Evolutionary conservation across 2,113 vertebrate genomes (phyloP).

Genomic region (rat (Rattus norvegicus)): DNA sequence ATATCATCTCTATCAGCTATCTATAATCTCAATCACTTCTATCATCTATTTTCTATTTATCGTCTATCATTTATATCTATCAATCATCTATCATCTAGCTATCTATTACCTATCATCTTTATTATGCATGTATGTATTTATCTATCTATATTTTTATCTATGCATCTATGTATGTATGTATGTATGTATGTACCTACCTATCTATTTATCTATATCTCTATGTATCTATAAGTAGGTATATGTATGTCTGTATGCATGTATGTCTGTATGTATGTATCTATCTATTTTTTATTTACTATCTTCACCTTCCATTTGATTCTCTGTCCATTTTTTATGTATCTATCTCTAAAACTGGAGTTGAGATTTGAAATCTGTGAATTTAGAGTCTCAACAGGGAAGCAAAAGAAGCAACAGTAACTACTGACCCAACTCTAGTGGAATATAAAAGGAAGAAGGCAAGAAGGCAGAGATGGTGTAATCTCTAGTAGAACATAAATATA

Average conservation of each 20-base stretch:
- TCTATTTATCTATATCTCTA: not conserved
- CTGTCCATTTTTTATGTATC: not conserved
- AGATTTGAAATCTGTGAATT: conserved; percentile 32
- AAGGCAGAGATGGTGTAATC: not conserved
- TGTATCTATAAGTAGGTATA: not conserved
- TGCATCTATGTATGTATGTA: not conserved
- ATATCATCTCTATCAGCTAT: not conserved
- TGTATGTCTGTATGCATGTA: too few species aligned
- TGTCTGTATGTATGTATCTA: not conserved
- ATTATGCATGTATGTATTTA: too few species aligned
- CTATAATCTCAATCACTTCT: not conserved
- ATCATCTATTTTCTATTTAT: too few species aligned
- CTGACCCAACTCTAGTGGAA: not conserved
- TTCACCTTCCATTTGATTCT: not conserved
- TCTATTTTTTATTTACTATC: not conserved
- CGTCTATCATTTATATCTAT: not conserved
- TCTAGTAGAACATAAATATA: not conserved
- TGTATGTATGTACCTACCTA: not conserved
- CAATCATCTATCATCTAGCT: not conserved
- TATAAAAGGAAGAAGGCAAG: not conserved
- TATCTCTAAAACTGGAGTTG: not conserved
- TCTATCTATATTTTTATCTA: not conserved
- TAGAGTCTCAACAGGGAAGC: not conserved
- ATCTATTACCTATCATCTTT: not conserved
- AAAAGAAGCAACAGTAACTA: not conserved